Percentiles rank a stretch among this genome's conserved stretches.
These are phyloP conservation scores for human (Homo sapiens) DNA, from an alignment of 2,113 vertebrate genomes.

Conservation along the genomic window DNA sequence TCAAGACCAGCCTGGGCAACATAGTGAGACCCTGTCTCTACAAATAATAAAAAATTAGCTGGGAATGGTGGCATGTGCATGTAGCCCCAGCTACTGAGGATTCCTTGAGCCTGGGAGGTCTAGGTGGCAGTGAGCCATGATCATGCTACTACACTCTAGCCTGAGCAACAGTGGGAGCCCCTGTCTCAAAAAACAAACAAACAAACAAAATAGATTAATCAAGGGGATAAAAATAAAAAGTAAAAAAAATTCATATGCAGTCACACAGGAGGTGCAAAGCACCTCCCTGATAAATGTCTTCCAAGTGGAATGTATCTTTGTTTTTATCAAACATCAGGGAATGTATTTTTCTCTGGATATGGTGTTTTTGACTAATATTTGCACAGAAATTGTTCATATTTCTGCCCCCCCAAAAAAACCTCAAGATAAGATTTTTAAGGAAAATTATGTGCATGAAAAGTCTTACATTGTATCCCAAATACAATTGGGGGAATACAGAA, in stretches of 20 bases:
- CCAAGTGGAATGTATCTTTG: neutral
- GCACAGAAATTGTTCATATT: neutral
- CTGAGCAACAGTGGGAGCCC: too few species aligned
- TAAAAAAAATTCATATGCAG: neutral
- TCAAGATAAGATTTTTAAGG: neutral
- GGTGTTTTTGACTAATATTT: neutral
- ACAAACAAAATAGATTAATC: neutral
- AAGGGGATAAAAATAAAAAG: neutral
- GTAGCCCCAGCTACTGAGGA: too few species aligned
- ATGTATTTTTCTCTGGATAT: neutral
- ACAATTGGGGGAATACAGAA: neutral
- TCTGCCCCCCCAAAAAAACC: neutral
- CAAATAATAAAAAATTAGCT: too few species aligned
- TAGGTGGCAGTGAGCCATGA: neutral
- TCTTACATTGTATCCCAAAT: neutral
- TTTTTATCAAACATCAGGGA: neutral
- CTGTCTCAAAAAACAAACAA: too few species aligned
- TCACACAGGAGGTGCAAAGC: neutral
- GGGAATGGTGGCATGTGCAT: too few species aligned
- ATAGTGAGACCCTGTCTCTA: too few species aligned
- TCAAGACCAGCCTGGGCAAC: too few species aligned
- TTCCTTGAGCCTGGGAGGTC: too few species aligned
- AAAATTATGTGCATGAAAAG: neutral
- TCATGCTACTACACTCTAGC: too few species aligned
- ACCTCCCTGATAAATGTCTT: neutral